Conservation (phyloP, 2,113 vertebrate genomes). For the Nyctereutes procyonoides region DNA sequence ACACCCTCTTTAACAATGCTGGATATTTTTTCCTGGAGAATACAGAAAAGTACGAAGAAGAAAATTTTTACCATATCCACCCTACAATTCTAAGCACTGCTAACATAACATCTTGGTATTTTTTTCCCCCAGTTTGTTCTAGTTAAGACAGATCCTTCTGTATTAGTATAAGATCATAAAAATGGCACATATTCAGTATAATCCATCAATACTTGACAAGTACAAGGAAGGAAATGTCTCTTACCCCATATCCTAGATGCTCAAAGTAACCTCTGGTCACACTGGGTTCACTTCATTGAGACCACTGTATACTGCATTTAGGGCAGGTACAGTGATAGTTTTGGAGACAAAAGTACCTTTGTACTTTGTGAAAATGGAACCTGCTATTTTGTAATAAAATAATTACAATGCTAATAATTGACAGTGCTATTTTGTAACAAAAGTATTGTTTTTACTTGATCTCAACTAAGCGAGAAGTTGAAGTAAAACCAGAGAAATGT, state of each 20-base stretch:
- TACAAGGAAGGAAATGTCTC: background rate
- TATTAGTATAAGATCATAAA: constrained; percentile 26
- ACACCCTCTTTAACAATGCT: background rate
- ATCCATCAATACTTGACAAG: background rate
- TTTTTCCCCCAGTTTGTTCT: background rate
- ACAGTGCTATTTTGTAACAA: background rate
- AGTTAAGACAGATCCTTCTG: background rate
- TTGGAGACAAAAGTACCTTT: background rate
- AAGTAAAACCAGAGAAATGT: constrained; percentile 11
- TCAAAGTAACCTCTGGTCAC: background rate
- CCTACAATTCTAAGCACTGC: background rate
- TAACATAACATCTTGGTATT: background rate
- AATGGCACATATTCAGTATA: background rate
- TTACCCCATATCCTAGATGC: background rate
- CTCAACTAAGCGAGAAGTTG: background rate
- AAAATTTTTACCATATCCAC: background rate
- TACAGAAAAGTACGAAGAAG: background rate
- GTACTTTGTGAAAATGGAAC: background rate
- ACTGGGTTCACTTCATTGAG: background rate
- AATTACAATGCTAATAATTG: background rate
- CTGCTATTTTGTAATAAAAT: background rate
- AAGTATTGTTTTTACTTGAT: background rate
- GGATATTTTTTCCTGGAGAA: background rate
- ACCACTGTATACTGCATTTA: background rate
- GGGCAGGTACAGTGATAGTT: background rate